phyloP scores from a whole-genome alignment of 2,888 invertebrate genomes.

The Thymelicus lineola region DNA sequence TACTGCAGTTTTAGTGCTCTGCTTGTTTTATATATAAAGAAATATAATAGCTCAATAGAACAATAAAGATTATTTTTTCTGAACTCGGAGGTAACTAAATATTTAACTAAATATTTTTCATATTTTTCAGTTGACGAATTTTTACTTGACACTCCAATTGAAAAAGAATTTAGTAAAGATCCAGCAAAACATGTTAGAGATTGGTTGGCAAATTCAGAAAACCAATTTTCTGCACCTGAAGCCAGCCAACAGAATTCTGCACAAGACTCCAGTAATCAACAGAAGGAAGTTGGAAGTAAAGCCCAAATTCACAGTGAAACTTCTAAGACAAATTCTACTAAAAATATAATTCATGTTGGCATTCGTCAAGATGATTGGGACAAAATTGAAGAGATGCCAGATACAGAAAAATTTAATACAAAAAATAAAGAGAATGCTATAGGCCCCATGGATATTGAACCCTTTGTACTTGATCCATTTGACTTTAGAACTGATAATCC shows the following conservation, averaged over 20 bases:
- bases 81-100: too few species aligned
- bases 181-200: conserved; percentile 69
- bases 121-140: conserved; percentile 67
- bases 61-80: too few species aligned
- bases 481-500: conserved; percentile 64
- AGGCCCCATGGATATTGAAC: conserved; percentile 65
- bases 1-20: too few species aligned
- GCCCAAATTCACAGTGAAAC: conserved; percentile 60
- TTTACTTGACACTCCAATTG: conserved; percentile 51
- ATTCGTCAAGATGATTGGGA: conserved; percentile 75
- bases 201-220: conserved; percentile 73
- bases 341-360: conserved; percentile 55
- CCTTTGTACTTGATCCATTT: conserved; percentile 58
- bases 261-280: conserved; percentile 51
- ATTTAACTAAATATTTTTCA: too few species aligned
- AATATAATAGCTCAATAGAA: too few species aligned
- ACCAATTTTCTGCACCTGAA: conserved; percentile 69
- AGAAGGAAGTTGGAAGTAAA: conserved; percentile 59
- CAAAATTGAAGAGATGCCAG: conserved; percentile 70
- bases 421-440: conserved; percentile 59
- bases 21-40: too few species aligned
- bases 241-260: conserved; percentile 54
- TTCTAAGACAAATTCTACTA: conserved; percentile 50
- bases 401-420: conserved; percentile 53
- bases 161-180: conserved; percentile 54